Evolutionary conservation across 2,888 invertebrate species (phyloP).

Genomic region (Hirtodrosophila alboralis): DNA sequence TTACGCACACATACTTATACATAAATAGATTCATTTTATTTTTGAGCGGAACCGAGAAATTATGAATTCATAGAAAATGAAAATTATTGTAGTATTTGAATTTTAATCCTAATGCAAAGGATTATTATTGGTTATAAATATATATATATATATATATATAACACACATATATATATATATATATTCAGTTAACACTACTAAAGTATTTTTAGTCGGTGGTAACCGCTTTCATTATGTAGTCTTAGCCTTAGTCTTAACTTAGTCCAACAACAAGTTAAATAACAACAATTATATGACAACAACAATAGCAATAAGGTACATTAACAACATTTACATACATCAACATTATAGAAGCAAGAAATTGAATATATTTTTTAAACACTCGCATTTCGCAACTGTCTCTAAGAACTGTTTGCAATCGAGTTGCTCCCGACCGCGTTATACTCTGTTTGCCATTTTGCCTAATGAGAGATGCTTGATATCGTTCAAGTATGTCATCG

Average conservation of each 20-base stretch:
- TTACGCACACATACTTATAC: too few relatives aligned
- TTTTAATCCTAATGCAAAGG: too few relatives aligned
- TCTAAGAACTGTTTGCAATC: background rate
- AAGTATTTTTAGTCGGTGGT: constrained; percentile 69
- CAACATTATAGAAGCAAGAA: background rate
- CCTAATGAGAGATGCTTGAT: too few relatives aligned
- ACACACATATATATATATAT: background rate
- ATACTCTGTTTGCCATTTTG: too few relatives aligned
- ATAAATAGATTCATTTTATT: too few relatives aligned
- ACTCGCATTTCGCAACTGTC: background rate
- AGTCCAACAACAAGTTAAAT: constrained; percentile 43
- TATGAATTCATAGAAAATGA: too few relatives aligned
- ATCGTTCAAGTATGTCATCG: too few relatives aligned
- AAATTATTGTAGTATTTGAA: too few relatives aligned
- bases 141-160: background rate
- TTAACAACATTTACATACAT: constrained; percentile 1
- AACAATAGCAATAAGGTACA: constrained; percentile 7
- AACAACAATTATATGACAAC: constrained; percentile 28
- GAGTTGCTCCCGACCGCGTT: too few relatives aligned
- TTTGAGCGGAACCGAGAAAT: too few relatives aligned
- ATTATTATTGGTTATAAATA: too few relatives aligned
- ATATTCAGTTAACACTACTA: constrained; percentile 47
- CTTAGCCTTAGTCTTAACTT: constrained; percentile 46
- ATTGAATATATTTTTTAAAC: background rate
- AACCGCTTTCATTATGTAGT: constrained; percentile 59